Base-by-base conservation (phyloP, 2,113 vertebrate species). In the Sula dactylatra region DNA sequence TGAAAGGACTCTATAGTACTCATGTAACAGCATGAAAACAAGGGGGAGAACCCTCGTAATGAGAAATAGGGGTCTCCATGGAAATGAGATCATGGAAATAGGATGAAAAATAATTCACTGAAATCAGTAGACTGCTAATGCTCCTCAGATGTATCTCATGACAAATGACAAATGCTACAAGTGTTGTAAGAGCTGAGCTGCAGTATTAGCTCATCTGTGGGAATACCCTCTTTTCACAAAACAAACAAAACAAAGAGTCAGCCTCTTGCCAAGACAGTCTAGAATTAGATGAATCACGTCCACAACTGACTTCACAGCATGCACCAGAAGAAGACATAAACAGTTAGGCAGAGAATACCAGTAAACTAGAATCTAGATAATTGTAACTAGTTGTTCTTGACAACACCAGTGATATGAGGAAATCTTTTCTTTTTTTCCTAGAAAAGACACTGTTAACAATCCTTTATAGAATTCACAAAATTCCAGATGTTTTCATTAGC, bases 1-100 rank as follows among this genome's bases (percentile, higher is more conserved):
- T 91, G 81, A 94, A 97, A 94, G 45, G 20, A 79, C 65, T 84
- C 77, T 45, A 47, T 2, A 65, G 40, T 62, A 76, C 77, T 82
- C 81, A 50, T 58, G 34, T 82, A 92, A 87, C 44, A 80, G 77
- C 40, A 76, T 44, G 66, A 69, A 82, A 96, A 94, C 18, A n/a
- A 85, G 70, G 10, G 59, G 36, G 78, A 95, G 52, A 95, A 82
- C 42, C n/a, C 58, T 94, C 0, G 0, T 70, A 94, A 91, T 76
- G 66, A 93, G 89, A 91, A 95, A 90, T 65, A 85, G 9, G 34
- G 55, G 42, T 94, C 86, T 96, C 93, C 65, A 14, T 93, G 89
- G 93, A 94, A 94, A 96, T 95, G 61, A 93, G 55, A 86, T 97
- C 61, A 94, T 94, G 36, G 83, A 92, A 94, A 93, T n/a, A 45